Evolutionary conservation across 2,797 vertebrate species (phyloP), one percentile per base, ranked within the genome.

Genomic region (Cephalopachus bancanus): DNA sequence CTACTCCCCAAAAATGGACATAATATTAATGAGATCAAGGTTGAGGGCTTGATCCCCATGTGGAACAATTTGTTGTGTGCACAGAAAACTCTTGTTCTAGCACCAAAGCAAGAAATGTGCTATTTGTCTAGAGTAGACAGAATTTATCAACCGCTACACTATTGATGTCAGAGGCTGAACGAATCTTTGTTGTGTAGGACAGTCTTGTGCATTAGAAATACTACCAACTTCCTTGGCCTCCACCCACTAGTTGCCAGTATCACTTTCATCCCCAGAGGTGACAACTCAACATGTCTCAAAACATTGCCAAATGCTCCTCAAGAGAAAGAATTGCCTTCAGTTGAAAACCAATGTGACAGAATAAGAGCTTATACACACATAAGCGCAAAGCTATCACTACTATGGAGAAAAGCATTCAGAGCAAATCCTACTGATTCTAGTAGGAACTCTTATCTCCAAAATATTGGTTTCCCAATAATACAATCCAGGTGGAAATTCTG

Each of bases 31-130:
- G 28, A 84, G 79, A 53, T 37, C 0, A 5, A 30, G 59, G 53
- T 22, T 20, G 6, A 65, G 49, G 72, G 26, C 22, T 4, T 1
- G 14, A 62, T 26, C 22, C 3, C 7, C 33, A n/a, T 0, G 1
- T 3, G 28, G 24, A 17, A n/a, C 59, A 0, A n/a, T 22, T 3
- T 16, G 11, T 8, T 0, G 0, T 26, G 5, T 8, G 17, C 49
- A 53, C 11, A 79, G 22, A 24, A 64, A 80, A 7, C 3, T 24
- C 44, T 49, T 55, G 11, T 37, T 67, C 28, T 16, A 24, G 6
- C 59, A 3, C 3, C 7, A 12, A 49, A 74, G n/a, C 44, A 7
- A 28, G 37, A 53, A 26, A 19, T 5, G 17, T 10, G 5, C n/a
- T 24, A 5, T 7, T 22, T 59, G 1, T 3, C 57, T 12, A 0